Base-by-base conservation (phyloP, 2,888 invertebrate genomes). In the Melolontha melolontha region DNA sequence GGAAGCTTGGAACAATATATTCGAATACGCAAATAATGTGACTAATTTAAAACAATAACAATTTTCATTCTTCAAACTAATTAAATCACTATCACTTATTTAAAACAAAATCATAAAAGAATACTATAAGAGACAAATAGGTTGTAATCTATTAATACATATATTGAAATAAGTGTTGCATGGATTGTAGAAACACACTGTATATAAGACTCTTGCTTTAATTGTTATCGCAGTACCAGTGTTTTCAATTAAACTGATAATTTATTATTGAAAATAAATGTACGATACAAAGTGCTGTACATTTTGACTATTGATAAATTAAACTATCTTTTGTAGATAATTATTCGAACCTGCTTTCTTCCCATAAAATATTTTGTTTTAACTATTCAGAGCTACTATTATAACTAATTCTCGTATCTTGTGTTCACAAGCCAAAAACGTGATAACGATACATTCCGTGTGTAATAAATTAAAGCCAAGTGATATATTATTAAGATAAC, bases 401-500 rank as follows among this genome's bases (percentile, higher is more conserved):
- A 62, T 62, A 62, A 62, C 59, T 62, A 62, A 47, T 64, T 64
- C 49, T 47, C 64, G 41, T 65, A 54, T 65, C 65, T 54, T 16
- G 54, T 40, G 54, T 54, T 65, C 52, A 65, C 52, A 44, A 54
- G 34, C 44, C 54, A 44, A 52, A 54, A 54, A 54, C 54, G 44
- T 39, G 65, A 65, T 65, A 65, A 65, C 52, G 41, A 54, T 54
- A 65, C 47, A 41, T 39, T 17, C 22, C 44, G 17, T 34, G 34
- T 27, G 29, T 47, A 54, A 29, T 65, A 65, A 65, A 65, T 65
- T 65, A 42, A 44, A 27, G 27, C 42, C 17, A 39, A 44, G 47
- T 65, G 65, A 65, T 65, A 65, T 65, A 44, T 47, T 65, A 65
- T 54, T 54, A 54, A 65, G 65, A 65, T 65, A 65, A 65, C 29